A percentile compares a stretch with the other conserved stretches of the same genome.
These are phyloP conservation scores for Chloroceryle amazona DNA, from an alignment of 2,797 vertebrate genomes.

Conservation along the genomic window DNA sequence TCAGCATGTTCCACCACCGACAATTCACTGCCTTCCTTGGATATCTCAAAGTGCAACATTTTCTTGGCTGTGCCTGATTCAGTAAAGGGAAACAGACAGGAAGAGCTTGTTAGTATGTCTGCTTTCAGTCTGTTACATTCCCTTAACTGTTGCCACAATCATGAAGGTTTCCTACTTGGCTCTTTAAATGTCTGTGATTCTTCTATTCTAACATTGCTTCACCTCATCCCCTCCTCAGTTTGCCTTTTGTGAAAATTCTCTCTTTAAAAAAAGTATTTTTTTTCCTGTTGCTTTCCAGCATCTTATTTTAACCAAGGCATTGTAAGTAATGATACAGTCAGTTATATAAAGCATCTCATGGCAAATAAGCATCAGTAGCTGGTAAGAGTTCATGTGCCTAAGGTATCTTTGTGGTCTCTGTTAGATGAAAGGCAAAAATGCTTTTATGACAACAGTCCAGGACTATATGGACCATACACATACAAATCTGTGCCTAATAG, in stretches of 20 bases:
- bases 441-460: not conserved
- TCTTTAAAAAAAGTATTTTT: not conserved
- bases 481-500: not conserved
- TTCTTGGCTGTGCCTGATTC: slow-evolving; percentile 88
- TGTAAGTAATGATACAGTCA: not conserved
- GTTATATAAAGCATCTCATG: not conserved
- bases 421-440: not conserved
- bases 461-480: not conserved
- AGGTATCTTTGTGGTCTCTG: not conserved
- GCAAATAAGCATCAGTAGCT: not conserved
- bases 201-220: slow-evolving; percentile 7
- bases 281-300: not conserved
- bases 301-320: not conserved
- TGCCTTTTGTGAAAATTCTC: not conserved
- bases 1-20: slow-evolving; percentile 94
- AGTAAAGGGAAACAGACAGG: slow-evolving; percentile 69
- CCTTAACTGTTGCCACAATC: not conserved
- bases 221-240: not conserved
- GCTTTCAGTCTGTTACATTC: not conserved
- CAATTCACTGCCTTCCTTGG: slow-evolving; percentile 91
- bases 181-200: not conserved
- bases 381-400: not conserved
- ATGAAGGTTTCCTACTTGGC: not conserved
- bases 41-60: slow-evolving; percentile 92
- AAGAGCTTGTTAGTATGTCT: slow-evolving; percentile 58